phyloP scores from a whole-genome alignment of 2,888 invertebrate species.

The Diplolepis rosae region DNA sequence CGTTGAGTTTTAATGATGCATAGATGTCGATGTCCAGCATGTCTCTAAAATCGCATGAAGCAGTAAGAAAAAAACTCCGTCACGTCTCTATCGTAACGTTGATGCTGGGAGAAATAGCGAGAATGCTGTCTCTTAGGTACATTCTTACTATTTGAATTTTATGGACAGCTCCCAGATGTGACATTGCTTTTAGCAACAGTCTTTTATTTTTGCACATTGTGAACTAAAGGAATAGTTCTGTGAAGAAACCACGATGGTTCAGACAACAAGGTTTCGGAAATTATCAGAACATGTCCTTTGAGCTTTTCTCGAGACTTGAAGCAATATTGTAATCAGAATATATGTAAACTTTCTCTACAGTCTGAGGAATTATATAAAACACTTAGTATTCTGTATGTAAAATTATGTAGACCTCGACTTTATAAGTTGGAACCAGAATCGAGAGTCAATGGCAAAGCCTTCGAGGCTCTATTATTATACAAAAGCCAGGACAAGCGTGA shows the following conservation, averaged over 20 bases:
- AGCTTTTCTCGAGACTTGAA: background rate
- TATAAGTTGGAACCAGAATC: conserved; percentile 52
- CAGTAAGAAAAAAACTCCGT: background rate
- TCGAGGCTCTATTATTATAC: conserved; percentile 33
- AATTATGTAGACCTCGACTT: conserved; percentile 55
- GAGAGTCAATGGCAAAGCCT: conserved; percentile 39
- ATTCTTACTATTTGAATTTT: background rate
- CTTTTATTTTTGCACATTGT: background rate
- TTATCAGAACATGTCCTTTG: background rate
- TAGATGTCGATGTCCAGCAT: background rate
- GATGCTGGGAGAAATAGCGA: background rate
- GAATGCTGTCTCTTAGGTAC: no score
- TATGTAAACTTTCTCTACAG: no score
- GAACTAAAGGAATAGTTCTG: background rate
- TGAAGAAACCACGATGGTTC: background rate
- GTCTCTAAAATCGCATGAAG: no score
- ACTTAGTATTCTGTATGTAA: conserved; percentile 54
- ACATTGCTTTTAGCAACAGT: background rate
- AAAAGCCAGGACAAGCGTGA: conserved; percentile 47
- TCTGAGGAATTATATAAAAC: no score
- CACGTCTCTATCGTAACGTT: background rate
- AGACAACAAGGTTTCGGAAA: background rate
- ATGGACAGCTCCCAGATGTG: background rate
- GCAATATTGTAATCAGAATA: no score
- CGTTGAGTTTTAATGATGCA: background rate